phyloP scores from a whole-genome alignment of 2,113 vertebrate species.

The Sakesphorus luctuosus region DNA sequence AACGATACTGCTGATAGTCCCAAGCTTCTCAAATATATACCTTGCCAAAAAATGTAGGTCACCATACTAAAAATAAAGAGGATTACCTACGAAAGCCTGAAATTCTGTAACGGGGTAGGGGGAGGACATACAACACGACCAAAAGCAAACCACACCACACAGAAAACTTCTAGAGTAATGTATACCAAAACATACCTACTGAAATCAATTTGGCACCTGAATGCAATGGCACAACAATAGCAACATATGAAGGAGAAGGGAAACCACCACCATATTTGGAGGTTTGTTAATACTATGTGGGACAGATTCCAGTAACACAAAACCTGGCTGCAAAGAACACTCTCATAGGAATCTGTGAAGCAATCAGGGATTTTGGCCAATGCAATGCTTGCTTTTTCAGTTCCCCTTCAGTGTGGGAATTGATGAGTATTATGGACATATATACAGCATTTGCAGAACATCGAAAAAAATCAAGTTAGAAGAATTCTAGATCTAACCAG shows the following conservation, averaged over 20 bases:
- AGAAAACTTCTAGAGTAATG: neutral
- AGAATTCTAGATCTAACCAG: neutral
- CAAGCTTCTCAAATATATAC: neutral
- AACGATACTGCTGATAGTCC: neutral
- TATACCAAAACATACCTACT: neutral
- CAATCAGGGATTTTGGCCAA: neutral
- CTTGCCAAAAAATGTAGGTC: neutral
- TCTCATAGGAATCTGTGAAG: neutral
- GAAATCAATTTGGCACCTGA: neutral
- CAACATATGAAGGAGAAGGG: neutral
- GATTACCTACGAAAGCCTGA: neutral
- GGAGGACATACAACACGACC: rapidly evolving
- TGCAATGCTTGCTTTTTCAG: neutral
- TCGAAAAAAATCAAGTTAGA: neutral
- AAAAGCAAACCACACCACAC: neutral
- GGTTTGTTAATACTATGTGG: neutral
- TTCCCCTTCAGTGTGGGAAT: neutral
- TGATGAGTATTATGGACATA: neutral
- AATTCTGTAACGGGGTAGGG: neutral
- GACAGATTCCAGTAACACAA: neutral
- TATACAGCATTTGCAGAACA: neutral
- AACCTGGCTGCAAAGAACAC: neutral
- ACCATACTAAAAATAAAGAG: conserved; percentile 3
- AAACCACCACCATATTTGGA: neutral
- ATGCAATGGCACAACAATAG: neutral